A percentile compares a stretch with the other conserved stretches of the same genome.
Evolutionary conservation across 2,113 vertebrate species (phyloP).

Genomic region (Ptyas mucosa): DNA sequence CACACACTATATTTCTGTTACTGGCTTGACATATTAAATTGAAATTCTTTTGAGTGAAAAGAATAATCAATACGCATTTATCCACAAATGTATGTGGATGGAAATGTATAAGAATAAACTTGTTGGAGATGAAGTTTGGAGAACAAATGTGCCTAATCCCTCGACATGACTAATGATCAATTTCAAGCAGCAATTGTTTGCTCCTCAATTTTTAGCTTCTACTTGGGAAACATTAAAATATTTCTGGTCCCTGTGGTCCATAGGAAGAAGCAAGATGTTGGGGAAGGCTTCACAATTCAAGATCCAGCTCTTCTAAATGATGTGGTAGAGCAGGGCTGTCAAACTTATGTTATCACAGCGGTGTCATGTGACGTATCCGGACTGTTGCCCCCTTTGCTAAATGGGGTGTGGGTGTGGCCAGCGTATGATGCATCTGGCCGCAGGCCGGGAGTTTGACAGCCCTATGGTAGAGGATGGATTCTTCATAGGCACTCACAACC

Average conservation of each 20-base stretch:
- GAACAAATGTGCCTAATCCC: neutral
- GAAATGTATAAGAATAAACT: neutral
- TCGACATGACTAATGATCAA: neutral
- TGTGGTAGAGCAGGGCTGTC: neutral
- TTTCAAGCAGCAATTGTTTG: neutral
- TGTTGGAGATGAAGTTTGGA: neutral
- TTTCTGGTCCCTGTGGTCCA: neutral
- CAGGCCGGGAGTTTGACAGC: too few relatives aligned
- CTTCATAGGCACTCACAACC: neutral
- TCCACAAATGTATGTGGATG: neutral
- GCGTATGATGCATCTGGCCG: too few relatives aligned
- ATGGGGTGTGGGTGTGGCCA: too few relatives aligned
- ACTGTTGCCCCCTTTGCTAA: too few relatives aligned
- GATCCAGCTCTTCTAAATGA: neutral
- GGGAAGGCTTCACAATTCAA: neutral
- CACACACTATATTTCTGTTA: neutral
- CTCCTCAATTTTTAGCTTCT: neutral
- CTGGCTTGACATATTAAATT: neutral
- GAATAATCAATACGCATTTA: too few relatives aligned
- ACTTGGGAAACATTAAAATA: neutral
- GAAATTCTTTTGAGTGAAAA: neutral
- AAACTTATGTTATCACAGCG: too few relatives aligned
- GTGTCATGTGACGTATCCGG: too few relatives aligned
- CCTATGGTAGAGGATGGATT: neutral
- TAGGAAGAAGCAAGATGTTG: neutral